phyloP scores from a whole-genome alignment of 2,888 invertebrate species.

The Pseudeuparius sepicola region DNA sequence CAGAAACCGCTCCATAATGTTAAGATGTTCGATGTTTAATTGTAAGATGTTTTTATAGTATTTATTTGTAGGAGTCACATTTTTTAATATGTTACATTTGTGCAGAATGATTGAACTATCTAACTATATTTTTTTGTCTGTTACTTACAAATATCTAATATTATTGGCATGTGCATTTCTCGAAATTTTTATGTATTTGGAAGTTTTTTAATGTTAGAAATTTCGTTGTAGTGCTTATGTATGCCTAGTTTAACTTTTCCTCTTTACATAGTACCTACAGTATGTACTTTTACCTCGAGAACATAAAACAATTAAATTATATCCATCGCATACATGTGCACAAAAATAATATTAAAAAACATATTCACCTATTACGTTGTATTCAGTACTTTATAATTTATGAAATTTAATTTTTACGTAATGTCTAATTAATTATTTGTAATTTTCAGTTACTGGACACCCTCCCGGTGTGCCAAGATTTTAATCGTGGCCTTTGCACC shows the following conservation, averaged over 20 bases:
- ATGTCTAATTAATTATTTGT: too few relatives aligned
- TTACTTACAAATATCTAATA: conserved; percentile 20
- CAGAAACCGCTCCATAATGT: too few relatives aligned
- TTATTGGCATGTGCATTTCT: conserved; percentile 35
- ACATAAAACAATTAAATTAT: too few relatives aligned
- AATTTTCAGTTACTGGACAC: conserved; percentile 97
- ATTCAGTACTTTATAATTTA: too few relatives aligned
- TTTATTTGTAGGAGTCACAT: too few relatives aligned
- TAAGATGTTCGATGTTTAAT: too few relatives aligned
- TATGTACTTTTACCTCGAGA: too few relatives aligned
- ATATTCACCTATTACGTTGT: neutral
- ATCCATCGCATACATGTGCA: conserved; percentile 34
- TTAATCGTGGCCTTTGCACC: conserved; percentile 95
- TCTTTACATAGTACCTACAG: too few relatives aligned
- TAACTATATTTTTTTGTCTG: conserved; percentile 17
- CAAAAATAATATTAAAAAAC: conserved; percentile 16
- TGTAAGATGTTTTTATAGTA: too few relatives aligned
- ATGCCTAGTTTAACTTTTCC: conserved; percentile 27
- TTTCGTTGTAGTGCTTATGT: conserved; percentile 34
- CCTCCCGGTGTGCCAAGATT: conserved; percentile 99
- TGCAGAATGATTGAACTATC: conserved; percentile 38
- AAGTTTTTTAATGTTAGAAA: conserved; percentile 21
- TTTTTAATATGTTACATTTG: too few relatives aligned
- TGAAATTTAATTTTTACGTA: too few relatives aligned
- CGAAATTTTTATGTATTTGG: conserved; percentile 24